Percentiles rank a stretch among this genome's conserved stretches.
Evolutionary conservation across 2,888 invertebrate genomes (phyloP).

Genomic region (Calameuta filiformis): DNA sequence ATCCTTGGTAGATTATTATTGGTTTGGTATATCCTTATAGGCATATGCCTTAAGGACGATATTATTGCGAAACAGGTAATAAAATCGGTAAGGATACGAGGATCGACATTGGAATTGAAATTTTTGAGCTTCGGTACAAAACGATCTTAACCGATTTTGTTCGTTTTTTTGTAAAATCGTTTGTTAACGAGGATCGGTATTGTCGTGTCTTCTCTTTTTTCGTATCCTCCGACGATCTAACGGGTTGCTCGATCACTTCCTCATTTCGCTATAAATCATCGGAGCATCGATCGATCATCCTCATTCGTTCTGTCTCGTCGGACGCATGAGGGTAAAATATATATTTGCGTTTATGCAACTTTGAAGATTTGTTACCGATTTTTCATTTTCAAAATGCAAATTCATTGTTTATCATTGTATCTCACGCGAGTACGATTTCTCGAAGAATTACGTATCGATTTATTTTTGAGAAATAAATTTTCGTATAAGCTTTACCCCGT

Average conservation of each 20-base stretch:
- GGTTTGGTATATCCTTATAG: background rate
- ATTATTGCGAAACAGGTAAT: background rate
- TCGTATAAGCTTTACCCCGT: accelerated
- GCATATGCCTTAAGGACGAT: background rate
- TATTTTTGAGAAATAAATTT: no score
- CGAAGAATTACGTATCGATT: no score
- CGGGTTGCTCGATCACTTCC: background rate
- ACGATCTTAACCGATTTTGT: background rate
- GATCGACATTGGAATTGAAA: background rate
- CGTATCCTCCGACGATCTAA: background rate
- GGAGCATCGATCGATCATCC: background rate
- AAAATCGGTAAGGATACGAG: background rate
- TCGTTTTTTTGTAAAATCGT: background rate
- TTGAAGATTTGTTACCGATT: no score
- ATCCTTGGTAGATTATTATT: background rate
- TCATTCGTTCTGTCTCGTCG: background rate
- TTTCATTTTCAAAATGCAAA: no score
- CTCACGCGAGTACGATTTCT: no score
- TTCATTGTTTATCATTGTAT: no score
- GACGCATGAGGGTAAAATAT: background rate
- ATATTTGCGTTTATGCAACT: background rate
- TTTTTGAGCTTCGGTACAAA: background rate
- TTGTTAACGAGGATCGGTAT: background rate
- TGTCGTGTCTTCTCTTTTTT: background rate
- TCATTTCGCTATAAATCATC: background rate